A percentile compares a stretch with the other conserved stretches of the same genome.
phyloP scores from a whole-genome alignment of 2,888 invertebrate genomes.

The Drosophila ezoana region DNA sequence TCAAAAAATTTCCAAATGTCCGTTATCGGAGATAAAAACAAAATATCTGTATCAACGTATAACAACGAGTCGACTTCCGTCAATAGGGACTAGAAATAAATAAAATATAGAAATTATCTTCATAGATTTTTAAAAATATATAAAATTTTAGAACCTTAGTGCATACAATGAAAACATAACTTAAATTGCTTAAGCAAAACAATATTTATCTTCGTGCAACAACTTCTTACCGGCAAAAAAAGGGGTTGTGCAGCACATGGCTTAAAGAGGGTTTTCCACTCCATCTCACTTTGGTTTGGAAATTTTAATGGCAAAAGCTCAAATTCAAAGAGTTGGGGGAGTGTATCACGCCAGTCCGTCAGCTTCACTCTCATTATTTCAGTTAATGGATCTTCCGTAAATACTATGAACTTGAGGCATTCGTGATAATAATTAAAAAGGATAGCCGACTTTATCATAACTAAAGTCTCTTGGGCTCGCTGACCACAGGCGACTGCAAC shows the following conservation, averaged over 20 bases:
- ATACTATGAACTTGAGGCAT: constrained; percentile 90
- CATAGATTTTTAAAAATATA: not conserved
- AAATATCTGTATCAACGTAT: constrained; percentile 96
- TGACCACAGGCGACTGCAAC: constrained; percentile 96
- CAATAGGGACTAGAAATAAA: constrained; percentile 87
- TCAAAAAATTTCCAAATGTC: constrained; percentile 93
- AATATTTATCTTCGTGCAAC: not conserved
- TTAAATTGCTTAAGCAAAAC: not conserved
- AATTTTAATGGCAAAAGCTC: constrained; percentile 91
- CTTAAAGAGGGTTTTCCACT: constrained; percentile 96
- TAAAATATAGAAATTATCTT: not conserved
- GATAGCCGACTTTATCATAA: constrained; percentile 94
- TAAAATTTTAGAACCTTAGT: too few species aligned
- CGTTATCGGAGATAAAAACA: constrained; percentile 93
- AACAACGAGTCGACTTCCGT: constrained; percentile 93
- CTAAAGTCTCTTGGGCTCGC: constrained; percentile 92
- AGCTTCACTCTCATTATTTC: constrained; percentile 90
- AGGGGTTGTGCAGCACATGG: constrained; percentile 97
- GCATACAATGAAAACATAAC: too few species aligned
- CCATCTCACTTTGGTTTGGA: constrained; percentile 89
- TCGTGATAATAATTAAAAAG: constrained; percentile 88
- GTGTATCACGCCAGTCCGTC: constrained; percentile 89
- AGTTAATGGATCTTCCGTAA: constrained; percentile 91
- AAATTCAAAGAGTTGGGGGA: constrained; percentile 89
- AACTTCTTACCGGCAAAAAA: constrained; percentile 93